Base-by-base conservation (phyloP, 2,113 vertebrate species). In the Leptobrachium ailaonicum region DNA sequence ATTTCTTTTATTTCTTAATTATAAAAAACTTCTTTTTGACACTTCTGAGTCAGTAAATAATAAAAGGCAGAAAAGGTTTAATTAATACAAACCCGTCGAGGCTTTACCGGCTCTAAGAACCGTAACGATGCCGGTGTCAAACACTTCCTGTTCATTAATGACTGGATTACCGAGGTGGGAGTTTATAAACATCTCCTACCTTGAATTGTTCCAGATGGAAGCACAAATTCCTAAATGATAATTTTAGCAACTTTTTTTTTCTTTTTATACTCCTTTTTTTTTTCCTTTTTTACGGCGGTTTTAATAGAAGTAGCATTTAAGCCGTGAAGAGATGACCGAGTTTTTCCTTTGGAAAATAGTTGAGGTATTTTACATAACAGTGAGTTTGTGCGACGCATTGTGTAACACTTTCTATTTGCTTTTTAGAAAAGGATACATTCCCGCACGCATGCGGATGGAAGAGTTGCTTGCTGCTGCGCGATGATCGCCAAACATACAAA, bases 321-420 rank as follows among this genome's bases (percentile, higher is more conserved):
- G 68, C 44, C 41, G 12, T 53, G 20, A 32, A 47, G 41, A 47
- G 66, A 71, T 40, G 66, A 78, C 6, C 20, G 13, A 43, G 9
- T 11, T 41, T 71, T 62, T 42, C 53, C 42, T 43, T 20, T 50
- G 75, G 58, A 77, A 69, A 77, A 69, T 76, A 66, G 11, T 66
- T 66, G 74, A 12, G 62, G 74, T 66, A 66, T 66, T 76, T 66
- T 6, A 76, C 43, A 66, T 66, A 76, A 41, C 12, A 66, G n/a
- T 58, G 12, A 1, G 14, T 64, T 43, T 9, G 7, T 41, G 6
- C 11, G 9, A 12, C n/a, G 54, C 54, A 12, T 8, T 7, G 13
- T 73, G 42, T 62, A 13, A 58, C 43, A 6, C 2, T 8, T 3
- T 44, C 40, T 60, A 50, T 75, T 40, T 75, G 43, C 10, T 63